Base-by-base conservation (phyloP, 2,113 vertebrate genomes). In the Coracopsis vasa region DNA sequence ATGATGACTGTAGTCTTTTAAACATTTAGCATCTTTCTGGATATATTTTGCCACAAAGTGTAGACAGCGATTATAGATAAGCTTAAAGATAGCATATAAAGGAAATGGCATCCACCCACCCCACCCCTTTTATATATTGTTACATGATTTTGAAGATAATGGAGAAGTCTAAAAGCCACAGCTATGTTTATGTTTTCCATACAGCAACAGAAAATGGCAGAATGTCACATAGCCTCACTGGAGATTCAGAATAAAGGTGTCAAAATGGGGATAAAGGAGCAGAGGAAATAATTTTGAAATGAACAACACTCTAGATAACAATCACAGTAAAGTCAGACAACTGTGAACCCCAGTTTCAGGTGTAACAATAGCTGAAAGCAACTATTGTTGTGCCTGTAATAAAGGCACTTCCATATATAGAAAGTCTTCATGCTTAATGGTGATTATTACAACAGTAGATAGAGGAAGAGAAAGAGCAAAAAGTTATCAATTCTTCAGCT, bases 81-180 rank as follows among this genome's bases (percentile, higher is more conserved):
- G 72, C 33, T 90, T 86, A 91, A 96, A 95, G 92, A 81, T 53
- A 91, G 27, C 39, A 88, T 10, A 80, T 62, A 85, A 86, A 80
- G 74, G 19, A 71, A 82, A 42, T 16, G 78, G 21, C 3, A 44
- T 87, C 85, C 73, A 61, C 24, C 0, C 44, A 58, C n/a, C 20
- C 20, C 51, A 24, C 0, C 6, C 9, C 10, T 15, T 11, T 81
- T 54, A 95, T 70, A 60, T 67, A 87, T 23, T 70, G 17, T 80
- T 91, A 50, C 58, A 86, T 93, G 91, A 61, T 95, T 95, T 96
- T 89, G 80, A 91, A 48, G 39, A 97, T 88, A 91, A 91, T 8
- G 20, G 87, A 28, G 53, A 92, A 96, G 90, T 21, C 72, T 39
- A 72, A 93, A 96, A 96, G 86, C 31, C 37, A 35, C 33, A 61